Evolutionary conservation across 1,140 invertebrate genomes (phyloP), one percentile per base, ranked within the genome.

Genomic region (Aphidius ervi): DNA sequence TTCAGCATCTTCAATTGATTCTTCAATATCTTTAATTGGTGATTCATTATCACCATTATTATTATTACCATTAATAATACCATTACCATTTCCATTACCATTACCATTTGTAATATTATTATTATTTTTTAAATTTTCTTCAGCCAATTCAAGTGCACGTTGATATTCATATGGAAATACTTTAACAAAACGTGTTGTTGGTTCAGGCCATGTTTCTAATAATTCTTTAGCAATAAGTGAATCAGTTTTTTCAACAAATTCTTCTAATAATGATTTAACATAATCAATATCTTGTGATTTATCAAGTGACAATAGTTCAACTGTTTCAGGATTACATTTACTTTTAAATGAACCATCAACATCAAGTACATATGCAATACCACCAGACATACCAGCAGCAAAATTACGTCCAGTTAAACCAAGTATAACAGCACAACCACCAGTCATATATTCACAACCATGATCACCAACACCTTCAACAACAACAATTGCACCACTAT

Each of bases 361-460:
- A 72, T 99, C 95, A 73, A 93, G 91, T 8, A 98, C 90, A 74
- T 95, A 99, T 1, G 97, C 97, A 64, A 99, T 91, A 65, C 97
- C 97, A 63, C 96, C 95, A 68, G 91, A 95, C 95, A 98, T 98
- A 68, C 97, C 97, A 59, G 97, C 97, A 46, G 95, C 97, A 82
- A 99, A 99, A 83, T 99, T 99, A 59, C 95, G 82, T 58, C 96
- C 96, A 9, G 94, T 97, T n/a, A 90, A 81, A 6, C 96, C 96
- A 9, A 99, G 83, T 73, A 99, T 92, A 6, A 99, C 81, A 61
- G 91, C 91, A 62, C 84, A 82, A 62, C 96, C 96, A 39, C 95
- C 97, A 46, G 97, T 99, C 97, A 99, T 99, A 75, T 99, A 99
- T 81, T 99, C 97, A 84, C 97, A 99, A 40, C 95, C 97, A 79